Evolutionary conservation across 2,888 invertebrate genomes (phyloP), one percentile per base, ranked within the genome.

Genomic region (Eupithecia inturbata): DNA sequence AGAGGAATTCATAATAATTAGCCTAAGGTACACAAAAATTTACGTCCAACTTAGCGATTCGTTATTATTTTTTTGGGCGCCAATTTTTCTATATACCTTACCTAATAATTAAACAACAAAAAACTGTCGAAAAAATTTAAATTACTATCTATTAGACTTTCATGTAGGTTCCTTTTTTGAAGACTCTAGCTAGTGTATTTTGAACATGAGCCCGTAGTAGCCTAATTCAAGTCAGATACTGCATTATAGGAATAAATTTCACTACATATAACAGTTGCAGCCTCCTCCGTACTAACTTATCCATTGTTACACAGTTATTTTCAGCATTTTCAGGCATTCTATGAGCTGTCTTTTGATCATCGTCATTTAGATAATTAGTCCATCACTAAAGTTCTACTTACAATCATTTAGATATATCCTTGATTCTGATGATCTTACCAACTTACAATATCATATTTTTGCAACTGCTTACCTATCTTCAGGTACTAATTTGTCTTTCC

Each of bases 281-380:
- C 26, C 5, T 26, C 14, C 14, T 57, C 57, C 3, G 62, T 41
- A 72, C 68, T 76, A 62, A 78, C 74, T 60, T 66, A 28, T 72
- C 7, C 68, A 78, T 77, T 67, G 72, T 78, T 74, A 74, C 74
- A 76, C 75, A 74, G 75, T 77, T 76, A 68, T 72, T 73, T 73
- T 73, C 70, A 76, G 64, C 33, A 45, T 73, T 76, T 66, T 66
- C 75, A 77, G 79, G 69, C 76, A 77, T 79, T 84, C 82, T 53
- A 71, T 72, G 87, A 87, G 87, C 87, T 86, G 87, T 87, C 84
- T 85, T 73, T 71, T 22, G 73, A 73, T 68, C 71, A 72, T 67
- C 64, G 36, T 67, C 36, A 72, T 63, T 22, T 66, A 19, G 22
- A 66, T 66, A 31, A 64, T 31, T 16, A 64, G 4, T 36, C 19